A percentile compares a stretch with the other conserved stretches of the same genome.
These are phyloP conservation scores for Enteromius treurensis DNA, from an alignment of 2,797 vertebrate genomes.

Conservation along the genomic window DNA sequence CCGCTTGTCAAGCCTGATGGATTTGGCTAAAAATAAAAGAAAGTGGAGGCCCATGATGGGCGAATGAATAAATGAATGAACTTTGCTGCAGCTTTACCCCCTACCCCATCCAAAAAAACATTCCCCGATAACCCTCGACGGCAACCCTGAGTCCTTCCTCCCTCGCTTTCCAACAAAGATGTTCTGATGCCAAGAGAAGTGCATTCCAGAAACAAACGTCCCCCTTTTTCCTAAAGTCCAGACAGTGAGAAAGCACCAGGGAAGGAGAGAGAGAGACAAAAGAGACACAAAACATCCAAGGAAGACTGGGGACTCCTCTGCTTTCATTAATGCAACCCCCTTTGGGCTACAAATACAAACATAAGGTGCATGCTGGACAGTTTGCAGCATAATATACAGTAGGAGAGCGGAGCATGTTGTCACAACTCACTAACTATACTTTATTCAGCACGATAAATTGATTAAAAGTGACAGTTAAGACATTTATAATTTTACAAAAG, in stretches of 20 bases:
- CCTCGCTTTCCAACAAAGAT: constrained; percentile 68
- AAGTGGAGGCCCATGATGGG: constrained; percentile 81
- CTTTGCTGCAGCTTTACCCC: constrained; percentile 36
- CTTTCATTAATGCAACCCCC: constrained; percentile 22
- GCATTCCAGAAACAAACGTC: constrained; percentile 65
- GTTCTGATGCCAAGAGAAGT: constrained; percentile 66
- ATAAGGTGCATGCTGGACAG: constrained; percentile 49
- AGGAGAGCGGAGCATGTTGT: background rate
- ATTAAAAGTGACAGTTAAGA: background rate
- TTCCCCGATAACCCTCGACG: background rate
- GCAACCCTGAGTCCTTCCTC: constrained; percentile 19
- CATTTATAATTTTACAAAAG: background rate
- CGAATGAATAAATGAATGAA: constrained; percentile 83
- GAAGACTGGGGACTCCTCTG: constrained; percentile 69
- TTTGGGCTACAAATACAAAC: constrained; percentile 55
- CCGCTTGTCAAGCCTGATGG: constrained; percentile 90
- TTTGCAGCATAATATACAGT: constrained; percentile 1
- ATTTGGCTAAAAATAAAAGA: constrained; percentile 97
- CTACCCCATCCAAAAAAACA: constrained; percentile 4
- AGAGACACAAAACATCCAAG: constrained; percentile 60
- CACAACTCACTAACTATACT: background rate
- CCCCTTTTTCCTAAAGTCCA: constrained; percentile 54
- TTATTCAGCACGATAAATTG: background rate
- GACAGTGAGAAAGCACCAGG: constrained; percentile 20
- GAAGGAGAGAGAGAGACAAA: constrained; percentile 36